Evolutionary conservation across 2,797 vertebrate species (phyloP), one percentile per base, ranked within the genome.

Genomic region (Jordanella pulchra): DNA sequence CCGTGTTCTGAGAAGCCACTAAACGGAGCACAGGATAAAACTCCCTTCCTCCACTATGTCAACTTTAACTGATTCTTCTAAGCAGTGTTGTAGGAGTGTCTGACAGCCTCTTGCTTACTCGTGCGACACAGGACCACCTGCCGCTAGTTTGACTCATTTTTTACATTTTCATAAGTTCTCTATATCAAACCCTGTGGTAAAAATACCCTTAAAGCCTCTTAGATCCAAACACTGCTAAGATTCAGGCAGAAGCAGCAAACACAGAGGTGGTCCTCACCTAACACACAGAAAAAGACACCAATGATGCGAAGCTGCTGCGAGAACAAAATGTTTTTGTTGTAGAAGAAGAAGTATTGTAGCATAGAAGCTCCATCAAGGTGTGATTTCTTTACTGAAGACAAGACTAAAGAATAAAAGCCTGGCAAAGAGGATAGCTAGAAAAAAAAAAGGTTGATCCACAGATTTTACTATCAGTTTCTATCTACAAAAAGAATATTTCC

Each of bases 111-210:
- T 35, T 10, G 12, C 32, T 39, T 61, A n/a, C 58, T 35, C 39
- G 21, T 39, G 18, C 10, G 13, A n/a, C 58, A 23, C 32, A 39
- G 32, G 12, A 39, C 32, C 58, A 61, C 58, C 58, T 61, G 58
- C 58, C 39, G 58, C 32, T 61, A 61, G 58, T 23, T n/a, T 39
- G 58, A 39, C 32, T 61, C 58, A 13, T 61, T 61, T 61, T 10
- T 61, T 39, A 61, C 35, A 61, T 61, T 39, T 61, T 39, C 32
- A 6, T 14, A 39, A 39, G 58, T 61, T 39, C 10, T 61, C 13
- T 61, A 21, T 23, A 11, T 39, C 11, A 11, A 35, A 30, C 18
- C 56, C 10, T 23, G 10, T 39, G 56, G 56, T 61, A 61, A 61
- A 61, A 61, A 61, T 61, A 61, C 23, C 21, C 21, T 61, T 23